Evolutionary conservation across 2,113 vertebrate genomes (phyloP), one percentile per base, ranked within the genome.

Genomic region (Salminus brasiliensis): DNA sequence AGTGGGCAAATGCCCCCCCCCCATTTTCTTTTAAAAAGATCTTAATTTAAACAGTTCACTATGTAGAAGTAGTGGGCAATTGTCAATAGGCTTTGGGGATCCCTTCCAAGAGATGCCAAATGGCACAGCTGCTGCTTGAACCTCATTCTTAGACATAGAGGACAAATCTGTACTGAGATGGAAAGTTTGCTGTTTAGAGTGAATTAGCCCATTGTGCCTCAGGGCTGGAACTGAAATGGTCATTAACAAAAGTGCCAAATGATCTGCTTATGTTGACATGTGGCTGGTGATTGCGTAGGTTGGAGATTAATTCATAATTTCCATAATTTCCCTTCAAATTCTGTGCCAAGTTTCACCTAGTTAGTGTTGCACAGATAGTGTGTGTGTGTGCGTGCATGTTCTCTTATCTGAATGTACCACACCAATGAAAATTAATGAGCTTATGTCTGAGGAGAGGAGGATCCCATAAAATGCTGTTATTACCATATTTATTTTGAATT

Each of bases 301-400:
- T 70, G n/a, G 72, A 55, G 55, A 75, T 29, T 32, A 63, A 47
- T 63, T 34, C 0, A 62, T 74, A 78, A 86, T 76, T 80, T 79
- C 13, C 80, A 84, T 41, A 8, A 76, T 72, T 53, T 75, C 0
- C n/a, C 52, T 55, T 55, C n/a, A 55, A 25, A 23, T 55, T 55
- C 23, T 25, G n/a, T 55, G 52, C 52, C 52, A 55, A 25, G 21
- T 25, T 11, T n/a, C 5, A 23, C 52, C 23, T 2, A 11, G 47
- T 45, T 45, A 1, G 7, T 41, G 39, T 10, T 4, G 13, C 43
- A 45, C 43, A 45, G 47, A n/a, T 55, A 7, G 3, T n/a, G 1
- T 25, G 52, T 9, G n/a, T 11, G 52, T n/a, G 52, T 55, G 23
- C 7, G 3, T 21, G 45, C 5, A n/a, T 53, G 5, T 10, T 41